Evolutionary conservation across 2,888 invertebrate genomes (phyloP).

Genomic region (Chalcis sispes): DNA sequence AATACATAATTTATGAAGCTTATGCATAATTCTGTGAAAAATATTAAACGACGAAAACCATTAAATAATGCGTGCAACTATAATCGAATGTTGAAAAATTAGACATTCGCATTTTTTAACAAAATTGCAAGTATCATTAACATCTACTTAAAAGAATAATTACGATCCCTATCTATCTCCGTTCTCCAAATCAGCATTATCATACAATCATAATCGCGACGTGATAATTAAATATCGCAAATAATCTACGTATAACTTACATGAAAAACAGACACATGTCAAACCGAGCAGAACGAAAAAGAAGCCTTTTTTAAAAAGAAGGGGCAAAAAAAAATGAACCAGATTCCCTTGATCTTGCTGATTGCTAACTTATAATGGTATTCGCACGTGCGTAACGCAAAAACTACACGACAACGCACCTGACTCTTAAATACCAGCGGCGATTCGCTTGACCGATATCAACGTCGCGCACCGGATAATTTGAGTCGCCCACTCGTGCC

Average conservation of each 20-base stretch:
- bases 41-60: too few species aligned
- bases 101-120: not conserved
- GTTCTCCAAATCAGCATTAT: slow-evolving; percentile 23
- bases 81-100: too few species aligned
- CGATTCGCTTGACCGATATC: too few species aligned
- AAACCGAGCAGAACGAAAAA: not conserved
- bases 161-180: not conserved
- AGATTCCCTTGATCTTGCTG: slow-evolving; percentile 69
- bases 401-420: not conserved
- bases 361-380: not conserved
- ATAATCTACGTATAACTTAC: not conserved
- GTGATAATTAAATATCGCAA: slow-evolving; percentile 19
- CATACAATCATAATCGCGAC: slow-evolving; percentile 1
- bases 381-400: not conserved
- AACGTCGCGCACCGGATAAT: slow-evolving; percentile 23
- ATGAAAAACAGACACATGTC: not conserved
- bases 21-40: too few species aligned
- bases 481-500: not conserved
- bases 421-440: too few species aligned
- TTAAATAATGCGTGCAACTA: too few species aligned
- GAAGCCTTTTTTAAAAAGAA: too few species aligned
- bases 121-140: not conserved
- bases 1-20: not conserved
- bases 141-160: not conserved
- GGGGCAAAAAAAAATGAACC: slow-evolving; percentile 58